Evolutionary conservation across 2,888 invertebrate species (phyloP).

Genomic region (Chironomus riparius): DNA sequence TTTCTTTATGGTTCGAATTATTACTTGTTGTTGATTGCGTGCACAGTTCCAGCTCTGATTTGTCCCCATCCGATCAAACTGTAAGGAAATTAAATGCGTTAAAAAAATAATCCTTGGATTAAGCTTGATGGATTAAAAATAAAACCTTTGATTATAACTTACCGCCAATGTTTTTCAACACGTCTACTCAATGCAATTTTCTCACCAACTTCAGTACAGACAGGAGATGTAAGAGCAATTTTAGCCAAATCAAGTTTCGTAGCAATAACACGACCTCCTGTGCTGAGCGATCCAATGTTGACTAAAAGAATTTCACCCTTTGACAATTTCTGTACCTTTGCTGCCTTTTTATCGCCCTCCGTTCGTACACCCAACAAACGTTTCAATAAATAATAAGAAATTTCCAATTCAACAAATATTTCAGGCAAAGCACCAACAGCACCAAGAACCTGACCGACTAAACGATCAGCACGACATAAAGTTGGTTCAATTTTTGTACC

Average conservation of each 20-base stretch:
- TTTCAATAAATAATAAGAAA: conserved; percentile 93
- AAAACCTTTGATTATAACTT: conserved; percentile 34
- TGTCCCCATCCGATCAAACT: conserved; percentile 99
- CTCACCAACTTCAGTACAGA: conserved; percentile 97
- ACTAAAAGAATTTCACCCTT: conserved; percentile 90
- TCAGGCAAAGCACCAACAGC: conserved; percentile 94
- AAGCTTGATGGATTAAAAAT: too few species aligned
- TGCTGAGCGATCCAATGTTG: conserved; percentile 97
- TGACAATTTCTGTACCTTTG: conserved; percentile 88
- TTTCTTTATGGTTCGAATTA: background rate
- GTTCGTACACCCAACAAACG: conserved; percentile 94
- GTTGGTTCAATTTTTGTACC: conserved; percentile 99
- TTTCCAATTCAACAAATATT: conserved; percentile 96
- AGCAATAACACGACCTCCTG: conserved; percentile 90
- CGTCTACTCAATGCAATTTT: conserved; percentile 98
- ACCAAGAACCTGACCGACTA: conserved; percentile 95
- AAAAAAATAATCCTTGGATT: too few species aligned
- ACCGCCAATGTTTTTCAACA: conserved; percentile 99
- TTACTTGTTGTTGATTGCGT: conserved; percentile 15
- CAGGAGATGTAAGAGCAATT: conserved; percentile 92
- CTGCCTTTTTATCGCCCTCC: conserved; percentile 98
- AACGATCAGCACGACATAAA: conserved; percentile 93
- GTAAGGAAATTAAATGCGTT: conserved; percentile 36
- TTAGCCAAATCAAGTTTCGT: conserved; percentile 96
- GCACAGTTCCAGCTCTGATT: conserved; percentile 81